phyloP scores from a whole-genome alignment of 2,113 vertebrate genomes.

The Sprattus sprattus region DNA sequence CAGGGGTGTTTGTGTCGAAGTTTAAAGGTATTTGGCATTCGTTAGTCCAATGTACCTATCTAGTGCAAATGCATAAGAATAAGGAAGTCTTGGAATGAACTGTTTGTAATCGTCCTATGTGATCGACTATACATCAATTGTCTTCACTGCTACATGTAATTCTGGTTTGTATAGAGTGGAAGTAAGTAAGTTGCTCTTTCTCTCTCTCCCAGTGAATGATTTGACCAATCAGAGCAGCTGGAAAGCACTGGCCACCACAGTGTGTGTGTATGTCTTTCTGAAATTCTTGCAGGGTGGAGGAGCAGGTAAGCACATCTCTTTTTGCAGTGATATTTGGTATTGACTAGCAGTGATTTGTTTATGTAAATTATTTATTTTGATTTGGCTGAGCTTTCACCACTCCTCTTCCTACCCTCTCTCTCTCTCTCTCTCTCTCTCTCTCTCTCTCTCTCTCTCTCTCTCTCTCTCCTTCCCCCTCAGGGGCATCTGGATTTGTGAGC shows the following conservation, averaged over 20 bases:
- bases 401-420: background rate
- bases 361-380: background rate
- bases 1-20: no score
- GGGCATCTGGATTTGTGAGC: conserved; percentile 85
- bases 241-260: conserved; percentile 77
- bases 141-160: no score
- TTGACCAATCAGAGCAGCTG: conserved; percentile 78
- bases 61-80: no score
- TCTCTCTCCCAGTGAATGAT: conserved; percentile 77
- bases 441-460: background rate
- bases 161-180: no score
- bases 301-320: conserved; percentile 71
- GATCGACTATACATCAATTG: no score
- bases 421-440: background rate
- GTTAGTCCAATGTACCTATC: no score
- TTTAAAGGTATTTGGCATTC: no score
- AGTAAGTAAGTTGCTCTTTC: background rate
- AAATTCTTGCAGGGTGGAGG: conserved; percentile 94
- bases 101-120: background rate
- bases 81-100: background rate
- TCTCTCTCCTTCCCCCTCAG: conserved; percentile 43
- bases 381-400: background rate
- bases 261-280: conserved; percentile 82
- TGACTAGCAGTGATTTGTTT: background rate
- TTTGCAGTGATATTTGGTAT: background rate